A percentile compares a stretch with the other conserved stretches of the same genome.
Conservation (phyloP, 1,140 invertebrate genomes). For the Adoxophyes honmai region DNA sequence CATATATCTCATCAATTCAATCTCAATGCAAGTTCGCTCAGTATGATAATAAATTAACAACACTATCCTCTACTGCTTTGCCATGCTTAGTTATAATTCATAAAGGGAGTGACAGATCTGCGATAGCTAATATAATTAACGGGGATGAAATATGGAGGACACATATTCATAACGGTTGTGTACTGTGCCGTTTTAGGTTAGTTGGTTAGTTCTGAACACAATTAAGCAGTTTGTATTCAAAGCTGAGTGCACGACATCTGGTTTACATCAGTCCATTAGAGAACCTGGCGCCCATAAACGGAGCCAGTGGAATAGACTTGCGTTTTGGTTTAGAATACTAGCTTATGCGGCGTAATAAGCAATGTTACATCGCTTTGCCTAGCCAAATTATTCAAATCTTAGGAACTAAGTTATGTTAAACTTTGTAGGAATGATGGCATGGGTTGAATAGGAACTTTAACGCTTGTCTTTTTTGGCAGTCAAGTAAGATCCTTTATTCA, state of each 20-base stretch:
- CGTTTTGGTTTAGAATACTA: too few relatives aligned
- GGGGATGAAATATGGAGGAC: conserved; percentile 6
- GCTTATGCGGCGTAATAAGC: too few relatives aligned
- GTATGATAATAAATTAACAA: too few relatives aligned
- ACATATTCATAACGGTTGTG: conserved; percentile 5
- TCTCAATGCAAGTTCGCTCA: too few relatives aligned
- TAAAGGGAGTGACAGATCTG: not conserved
- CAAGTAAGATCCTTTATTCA: too few relatives aligned
- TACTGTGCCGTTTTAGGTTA: not conserved
- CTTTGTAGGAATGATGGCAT: too few relatives aligned
- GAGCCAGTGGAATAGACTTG: not conserved
- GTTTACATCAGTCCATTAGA: conserved; percentile 10
- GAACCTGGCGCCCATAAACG: not conserved
- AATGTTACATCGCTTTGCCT: too few relatives aligned
- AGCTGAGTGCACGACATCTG: not conserved
- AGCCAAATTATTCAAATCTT: too few relatives aligned
- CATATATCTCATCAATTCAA: too few relatives aligned
- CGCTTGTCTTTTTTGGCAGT: too few relatives aligned
- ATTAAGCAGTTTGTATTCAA: conserved; percentile 11
- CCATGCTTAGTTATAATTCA: not conserved
- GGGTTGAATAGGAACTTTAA: too few relatives aligned
- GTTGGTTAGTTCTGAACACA: not conserved
- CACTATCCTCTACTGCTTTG: not conserved
- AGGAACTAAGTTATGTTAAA: too few relatives aligned
- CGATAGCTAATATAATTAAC: not conserved